phyloP scores from a whole-genome alignment of 1,140 invertebrate genomes.

The Leptoteleia sp. region DNA sequence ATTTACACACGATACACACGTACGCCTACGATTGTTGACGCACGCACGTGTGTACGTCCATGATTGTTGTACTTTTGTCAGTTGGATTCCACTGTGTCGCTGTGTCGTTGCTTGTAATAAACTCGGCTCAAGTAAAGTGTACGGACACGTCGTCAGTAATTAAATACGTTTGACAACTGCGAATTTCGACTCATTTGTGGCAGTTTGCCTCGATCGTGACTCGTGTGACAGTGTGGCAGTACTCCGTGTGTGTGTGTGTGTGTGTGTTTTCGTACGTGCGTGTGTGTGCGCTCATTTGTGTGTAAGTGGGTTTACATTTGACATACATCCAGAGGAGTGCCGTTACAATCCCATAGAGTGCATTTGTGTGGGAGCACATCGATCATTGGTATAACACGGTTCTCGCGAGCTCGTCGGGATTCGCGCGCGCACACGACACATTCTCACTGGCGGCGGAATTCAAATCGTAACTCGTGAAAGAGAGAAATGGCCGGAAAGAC shows the following conservation, averaged over 20 bases:
- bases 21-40: not conserved
- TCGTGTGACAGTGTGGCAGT: constrained; percentile 22
- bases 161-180: constrained; percentile 18
- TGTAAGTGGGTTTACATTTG: constrained; percentile 71
- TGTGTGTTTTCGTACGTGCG: constrained; percentile 5
- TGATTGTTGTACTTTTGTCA: constrained; percentile 46
- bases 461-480: constrained; percentile 34
- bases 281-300: constrained; percentile 36
- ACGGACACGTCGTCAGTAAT: constrained; percentile 27
- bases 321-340: constrained; percentile 78
- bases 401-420: constrained; percentile 18
- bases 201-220: not conserved
- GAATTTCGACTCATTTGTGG: constrained; percentile 6
- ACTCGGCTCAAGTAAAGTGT: constrained; percentile 16
- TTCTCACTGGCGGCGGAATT: constrained; percentile 26
- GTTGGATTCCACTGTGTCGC: constrained; percentile 66
- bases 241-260: constrained; percentile 42
- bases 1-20: constrained; percentile 31
- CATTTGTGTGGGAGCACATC: constrained; percentile 67
- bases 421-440: constrained; percentile 13
- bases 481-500: constrained; percentile 45
- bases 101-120: constrained; percentile 36
- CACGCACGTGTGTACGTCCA: constrained; percentile 2
- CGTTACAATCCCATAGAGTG: constrained; percentile 79
- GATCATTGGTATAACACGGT: constrained; percentile 40